Base-by-base conservation (phyloP, 1,140 invertebrate genomes). In the Sycophaga agraensis region DNA sequence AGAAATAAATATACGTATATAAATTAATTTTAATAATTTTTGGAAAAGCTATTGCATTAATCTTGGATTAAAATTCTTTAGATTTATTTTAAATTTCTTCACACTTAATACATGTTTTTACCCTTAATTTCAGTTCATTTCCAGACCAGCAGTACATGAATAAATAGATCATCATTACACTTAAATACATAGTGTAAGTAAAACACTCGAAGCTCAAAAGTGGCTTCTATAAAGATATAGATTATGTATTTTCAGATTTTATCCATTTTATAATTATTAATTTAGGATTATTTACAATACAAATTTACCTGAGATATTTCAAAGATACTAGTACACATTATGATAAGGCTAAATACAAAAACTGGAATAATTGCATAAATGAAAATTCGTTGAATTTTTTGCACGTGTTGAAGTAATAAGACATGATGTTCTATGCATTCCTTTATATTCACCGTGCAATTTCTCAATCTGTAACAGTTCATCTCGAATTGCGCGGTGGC, bases 61-160 rank as follows among this genome's bases (percentile, higher is more conserved):
- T n/a, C n/a, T n/a, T n/a, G n/a, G n/a, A n/a, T n/a, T n/a, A n/a
- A n/a, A n/a, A n/a, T n/a, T n/a, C n/a, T n/a, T n/a, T n/a, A n/a
- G n/a, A n/a, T n/a, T n/a, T n/a, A n/a, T n/a, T n/a, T n/a, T n/a
- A n/a, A n/a, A n/a, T n/a, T n/a, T n/a, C n/a, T n/a, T n/a, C n/a
- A n/a, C n/a, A n/a, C n/a, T n/a, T n/a, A n/a, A n/a, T n/a, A n/a
- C n/a, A n/a, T n/a, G n/a, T n/a, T n/a, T n/a, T n/a, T n/a, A 73
- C 71, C 57, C 71, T 67, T 40, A 64, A 24, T 22, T 66, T 66
- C 39, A 77, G 67, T 39, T 72, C 64, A 37, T 72, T 70, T 42
- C 74, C 74, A 62, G 64, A 69, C 28, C 68, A 63, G 59, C 73
- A 75, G 48, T 72, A 73, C 8, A 72, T 63, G 66, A 73, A 73